Conservation (phyloP, 2,113 vertebrate species). For the Gasterosteus aculeatus region DNA sequence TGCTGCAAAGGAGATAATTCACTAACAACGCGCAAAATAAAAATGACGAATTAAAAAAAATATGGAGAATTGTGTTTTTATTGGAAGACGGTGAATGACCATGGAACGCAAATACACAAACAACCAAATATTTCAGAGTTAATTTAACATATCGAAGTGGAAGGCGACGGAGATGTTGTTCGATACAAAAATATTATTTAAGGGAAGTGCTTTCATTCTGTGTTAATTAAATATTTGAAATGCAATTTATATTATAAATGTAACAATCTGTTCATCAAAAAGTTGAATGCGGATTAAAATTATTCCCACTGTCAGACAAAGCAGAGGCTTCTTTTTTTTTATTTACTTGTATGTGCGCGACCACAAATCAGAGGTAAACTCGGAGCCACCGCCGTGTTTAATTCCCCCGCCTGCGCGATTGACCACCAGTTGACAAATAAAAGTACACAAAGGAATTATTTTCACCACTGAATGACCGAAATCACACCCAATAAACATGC, state of each 20-base stretch:
- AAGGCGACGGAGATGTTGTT: neutral
- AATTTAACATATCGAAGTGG: too few species aligned
- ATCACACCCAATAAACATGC: neutral
- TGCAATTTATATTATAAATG: too few species aligned
- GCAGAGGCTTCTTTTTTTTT: neutral
- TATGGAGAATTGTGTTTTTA: neutral
- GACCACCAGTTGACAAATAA: neutral
- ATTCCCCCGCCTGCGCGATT: neutral
- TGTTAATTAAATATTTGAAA: too few species aligned
- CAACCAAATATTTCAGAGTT: neutral
- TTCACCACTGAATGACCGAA: neutral
- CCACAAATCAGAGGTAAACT: neutral
- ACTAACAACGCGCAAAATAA: neutral
- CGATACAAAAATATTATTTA: neutral
- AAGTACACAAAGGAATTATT: neutral
- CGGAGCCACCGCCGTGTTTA: neutral
- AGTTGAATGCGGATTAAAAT: neutral
- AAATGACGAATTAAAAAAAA: slow-evolving; percentile 2
- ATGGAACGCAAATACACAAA: neutral
- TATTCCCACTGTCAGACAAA: neutral
- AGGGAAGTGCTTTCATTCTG: too few species aligned
- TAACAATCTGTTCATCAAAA: too few species aligned
- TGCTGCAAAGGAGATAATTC: slow-evolving; percentile 4
- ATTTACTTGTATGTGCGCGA: neutral
- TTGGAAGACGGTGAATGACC: neutral